Conservation (phyloP, 2,113 vertebrate species). For the Pterocles burchelli region DNA sequence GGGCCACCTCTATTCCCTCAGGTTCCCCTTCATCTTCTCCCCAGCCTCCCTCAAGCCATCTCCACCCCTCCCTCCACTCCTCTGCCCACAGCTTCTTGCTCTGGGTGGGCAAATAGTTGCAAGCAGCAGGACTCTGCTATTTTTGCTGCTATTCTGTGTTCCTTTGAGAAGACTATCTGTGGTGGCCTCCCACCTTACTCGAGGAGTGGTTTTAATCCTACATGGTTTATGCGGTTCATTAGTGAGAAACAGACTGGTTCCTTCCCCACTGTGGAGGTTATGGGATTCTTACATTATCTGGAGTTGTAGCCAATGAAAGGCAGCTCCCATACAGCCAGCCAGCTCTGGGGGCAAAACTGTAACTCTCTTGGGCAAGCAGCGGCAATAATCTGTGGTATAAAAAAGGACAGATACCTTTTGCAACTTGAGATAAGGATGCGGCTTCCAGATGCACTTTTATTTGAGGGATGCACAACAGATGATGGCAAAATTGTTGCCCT, state of each 20-base stretch:
- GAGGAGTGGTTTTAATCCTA: background rate
- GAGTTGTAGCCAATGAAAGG: background rate
- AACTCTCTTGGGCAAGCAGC: background rate
- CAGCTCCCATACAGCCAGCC: background rate
- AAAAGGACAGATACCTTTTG: background rate
- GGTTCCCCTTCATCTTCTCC: background rate
- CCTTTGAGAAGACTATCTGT: background rate
- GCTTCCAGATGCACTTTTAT: background rate
- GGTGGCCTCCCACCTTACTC: background rate
- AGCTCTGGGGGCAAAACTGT: background rate
- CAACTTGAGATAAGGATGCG: rapidly evolving
- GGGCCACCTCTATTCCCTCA: background rate
- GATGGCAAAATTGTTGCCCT: background rate
- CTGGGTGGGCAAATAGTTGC: background rate
- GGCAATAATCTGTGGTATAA: background rate
- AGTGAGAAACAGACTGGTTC: background rate
- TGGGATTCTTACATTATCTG: background rate
- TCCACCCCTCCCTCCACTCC: background rate
- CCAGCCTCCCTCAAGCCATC: background rate
- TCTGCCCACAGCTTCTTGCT: background rate
- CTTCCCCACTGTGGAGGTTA: background rate
- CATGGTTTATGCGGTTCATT: background rate
- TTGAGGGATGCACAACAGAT: background rate
- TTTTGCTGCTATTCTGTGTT: background rate
- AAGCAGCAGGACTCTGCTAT: rapidly evolving